These are phyloP conservation scores for Phalacrocorax pelagicus DNA, from an alignment of 2,113 vertebrate species.

Conservation along the genomic window DNA sequence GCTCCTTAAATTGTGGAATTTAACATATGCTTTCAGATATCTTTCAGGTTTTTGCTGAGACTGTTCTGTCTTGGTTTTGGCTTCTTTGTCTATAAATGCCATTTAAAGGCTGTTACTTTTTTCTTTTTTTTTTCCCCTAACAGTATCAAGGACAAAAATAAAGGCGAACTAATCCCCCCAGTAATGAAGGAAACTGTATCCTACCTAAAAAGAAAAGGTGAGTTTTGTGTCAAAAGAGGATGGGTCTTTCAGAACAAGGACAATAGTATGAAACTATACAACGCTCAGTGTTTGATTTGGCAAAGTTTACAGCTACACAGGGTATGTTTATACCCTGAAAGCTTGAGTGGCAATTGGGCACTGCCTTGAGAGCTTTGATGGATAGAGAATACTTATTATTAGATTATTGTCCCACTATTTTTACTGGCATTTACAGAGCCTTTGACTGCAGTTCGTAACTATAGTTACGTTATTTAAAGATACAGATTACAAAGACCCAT, in stretches of 20 bases:
- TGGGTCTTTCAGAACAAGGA: not conserved
- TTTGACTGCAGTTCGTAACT: not conserved
- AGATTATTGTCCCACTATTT: not conserved
- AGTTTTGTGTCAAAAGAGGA: not conserved
- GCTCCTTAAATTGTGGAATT: not conserved
- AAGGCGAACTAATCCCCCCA: slow-evolving; percentile 76
- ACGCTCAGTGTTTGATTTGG: too few species aligned
- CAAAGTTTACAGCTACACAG: not conserved
- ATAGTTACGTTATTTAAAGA: not conserved
- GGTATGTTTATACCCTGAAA: not conserved
- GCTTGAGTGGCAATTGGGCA: not conserved
- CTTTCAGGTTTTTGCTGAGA: not conserved
- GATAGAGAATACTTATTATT: not conserved
- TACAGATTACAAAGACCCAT: not conserved
- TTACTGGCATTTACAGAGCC: not conserved
- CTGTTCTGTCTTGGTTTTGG: not conserved
- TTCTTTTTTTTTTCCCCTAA: not conserved
- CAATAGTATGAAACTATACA: not conserved
- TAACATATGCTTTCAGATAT: not conserved
- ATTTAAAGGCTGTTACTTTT: not conserved
- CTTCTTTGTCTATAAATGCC: not conserved
- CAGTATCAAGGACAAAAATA: slow-evolving; percentile 86
- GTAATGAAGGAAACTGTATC: slow-evolving; percentile 79
- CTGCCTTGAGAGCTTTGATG: not conserved
- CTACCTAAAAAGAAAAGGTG: slow-evolving; percentile 84